These are phyloP conservation scores for Phanerotoma sp. DNA, from an alignment of 2,888 invertebrate genomes.

Conservation along the genomic window DNA sequence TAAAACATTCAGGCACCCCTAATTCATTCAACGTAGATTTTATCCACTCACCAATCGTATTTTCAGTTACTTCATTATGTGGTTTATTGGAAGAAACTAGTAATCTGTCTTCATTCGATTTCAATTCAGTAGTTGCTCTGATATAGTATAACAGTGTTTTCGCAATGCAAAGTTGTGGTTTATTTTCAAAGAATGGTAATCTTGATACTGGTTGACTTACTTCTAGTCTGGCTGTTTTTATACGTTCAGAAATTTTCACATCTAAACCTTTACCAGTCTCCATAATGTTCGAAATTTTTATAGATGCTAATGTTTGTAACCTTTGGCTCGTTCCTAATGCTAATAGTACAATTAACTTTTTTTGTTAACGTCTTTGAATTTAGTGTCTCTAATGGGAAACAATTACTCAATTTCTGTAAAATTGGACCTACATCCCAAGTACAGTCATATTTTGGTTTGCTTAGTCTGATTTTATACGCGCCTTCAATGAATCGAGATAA, in stretches of 20 bases:
- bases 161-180: conserved; percentile 15
- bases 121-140: conserved; percentile 6
- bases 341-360: conserved; percentile 19
- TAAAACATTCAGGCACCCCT: conserved; percentile 17
- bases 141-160: conserved; percentile 9
- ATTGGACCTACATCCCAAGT: neutral
- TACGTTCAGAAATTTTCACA: conserved; percentile 22
- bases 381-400: conserved; percentile 16
- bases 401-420: conserved; percentile 10
- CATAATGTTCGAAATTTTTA: conserved; percentile 15
- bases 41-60: conserved; percentile 26
- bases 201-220: conserved; percentile 10
- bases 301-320: conserved; percentile 22
- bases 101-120: conserved; percentile 4
- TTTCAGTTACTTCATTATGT: conserved; percentile 5
- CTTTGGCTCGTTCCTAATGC: conserved; percentile 24
- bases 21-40: conserved; percentile 7
- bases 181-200: conserved; percentile 13
- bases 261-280: conserved; percentile 6
- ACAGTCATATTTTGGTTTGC: neutral
- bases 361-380: conserved; percentile 23
- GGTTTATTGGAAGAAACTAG: conserved; percentile 25
- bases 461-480: neutral
- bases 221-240: conserved; percentile 28
- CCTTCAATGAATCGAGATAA: neutral